A percentile compares a stretch with the other conserved stretches of the same genome.
These are phyloP conservation scores for Trachymyrmex cornetzi DNA, from an alignment of 1,140 invertebrate genomes.

Conservation along the genomic window DNA sequence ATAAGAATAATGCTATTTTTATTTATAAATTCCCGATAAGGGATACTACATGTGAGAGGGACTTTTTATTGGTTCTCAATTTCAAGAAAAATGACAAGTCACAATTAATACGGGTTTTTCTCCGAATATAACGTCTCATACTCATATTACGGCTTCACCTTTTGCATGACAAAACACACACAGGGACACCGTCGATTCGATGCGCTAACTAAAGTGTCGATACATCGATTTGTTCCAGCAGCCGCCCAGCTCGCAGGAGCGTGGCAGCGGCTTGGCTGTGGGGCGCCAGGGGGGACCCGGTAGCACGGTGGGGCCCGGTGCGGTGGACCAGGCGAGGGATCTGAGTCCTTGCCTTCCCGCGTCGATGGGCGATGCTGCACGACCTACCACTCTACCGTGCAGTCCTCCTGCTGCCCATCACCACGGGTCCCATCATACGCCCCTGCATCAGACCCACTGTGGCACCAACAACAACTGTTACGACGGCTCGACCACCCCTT, in stretches of 20 bases:
- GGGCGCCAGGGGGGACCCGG: constrained; percentile 84
- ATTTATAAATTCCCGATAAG: not conserved
- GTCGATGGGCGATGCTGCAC: constrained; percentile 88
- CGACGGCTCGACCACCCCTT: constrained; percentile 83
- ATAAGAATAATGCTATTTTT: not conserved
- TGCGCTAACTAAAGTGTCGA: constrained; percentile 55
- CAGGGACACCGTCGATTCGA: constrained; percentile 18
- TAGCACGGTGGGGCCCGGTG: constrained; percentile 87
- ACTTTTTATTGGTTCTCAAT: constrained; percentile 1
- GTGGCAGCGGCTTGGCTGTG: constrained; percentile 85
- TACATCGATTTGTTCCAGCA: constrained; percentile 81
- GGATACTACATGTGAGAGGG: not conserved
- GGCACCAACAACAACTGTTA: constrained; percentile 86
- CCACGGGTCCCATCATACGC: constrained; percentile 80
- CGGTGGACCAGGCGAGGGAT: constrained; percentile 90
- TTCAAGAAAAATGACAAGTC: constrained; percentile 27
- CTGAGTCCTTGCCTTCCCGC: constrained; percentile 91
- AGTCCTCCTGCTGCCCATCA: constrained; percentile 83
- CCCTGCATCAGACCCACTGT: constrained; percentile 84
- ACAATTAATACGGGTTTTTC: constrained; percentile 26
- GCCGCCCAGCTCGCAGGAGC: constrained; percentile 86
- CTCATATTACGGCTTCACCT: not conserved
- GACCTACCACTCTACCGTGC: constrained; percentile 84
- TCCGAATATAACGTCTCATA: not conserved
- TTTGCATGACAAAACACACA: not conserved